phyloP scores from a whole-genome alignment of 2,888 invertebrate species.

The Pachydiplax longipennis region DNA sequence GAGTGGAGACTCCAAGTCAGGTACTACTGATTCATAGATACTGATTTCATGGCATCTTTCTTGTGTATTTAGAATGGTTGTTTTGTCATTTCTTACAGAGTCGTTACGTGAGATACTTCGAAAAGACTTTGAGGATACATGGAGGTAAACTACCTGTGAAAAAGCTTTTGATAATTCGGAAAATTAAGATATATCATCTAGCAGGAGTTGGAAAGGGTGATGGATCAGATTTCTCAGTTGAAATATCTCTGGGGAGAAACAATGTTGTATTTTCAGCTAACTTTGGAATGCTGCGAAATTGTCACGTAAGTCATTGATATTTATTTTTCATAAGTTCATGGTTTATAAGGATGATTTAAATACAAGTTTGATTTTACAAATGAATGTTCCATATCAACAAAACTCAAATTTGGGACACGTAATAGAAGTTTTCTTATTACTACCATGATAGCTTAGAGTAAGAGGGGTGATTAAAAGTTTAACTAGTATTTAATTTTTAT shows the following conservation, averaged over 20 bases:
- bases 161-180: constrained; percentile 56
- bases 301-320: constrained; percentile 55
- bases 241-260: constrained; percentile 31
- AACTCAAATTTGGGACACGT: no score
- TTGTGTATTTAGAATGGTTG: not conserved
- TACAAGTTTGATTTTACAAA: no score
- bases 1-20: constrained; percentile 64
- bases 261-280: constrained; percentile 55
- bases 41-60: not conserved
- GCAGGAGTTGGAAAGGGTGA: constrained; percentile 59
- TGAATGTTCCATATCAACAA: no score
- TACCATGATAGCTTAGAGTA: no score
- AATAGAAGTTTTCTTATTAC: no score
- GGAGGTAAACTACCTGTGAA: constrained; percentile 56
- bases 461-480: no score
- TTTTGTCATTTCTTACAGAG: constrained; percentile 54
- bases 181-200: constrained; percentile 58
- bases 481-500: no score
- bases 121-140: constrained; percentile 57
- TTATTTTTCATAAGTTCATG: not conserved
- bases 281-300: constrained; percentile 57
- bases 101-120: constrained; percentile 63
- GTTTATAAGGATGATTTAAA: not conserved
- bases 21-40: constrained; percentile 58
- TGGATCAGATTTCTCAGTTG: constrained; percentile 59